Conservation (phyloP, 2,888 invertebrate genomes). For the Cosmorhoe ocellata region DNA sequence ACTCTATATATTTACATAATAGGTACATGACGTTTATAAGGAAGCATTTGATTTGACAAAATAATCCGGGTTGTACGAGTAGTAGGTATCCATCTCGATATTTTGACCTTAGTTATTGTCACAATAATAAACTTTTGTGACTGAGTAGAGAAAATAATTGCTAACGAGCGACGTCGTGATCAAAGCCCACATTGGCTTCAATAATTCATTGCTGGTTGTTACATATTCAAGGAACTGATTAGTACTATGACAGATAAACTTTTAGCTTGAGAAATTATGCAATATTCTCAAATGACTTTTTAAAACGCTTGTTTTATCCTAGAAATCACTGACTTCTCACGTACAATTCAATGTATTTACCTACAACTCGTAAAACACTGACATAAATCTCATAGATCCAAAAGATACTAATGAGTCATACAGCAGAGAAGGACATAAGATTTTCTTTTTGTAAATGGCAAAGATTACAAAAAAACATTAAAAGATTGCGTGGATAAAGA, state of each 20-base stretch:
- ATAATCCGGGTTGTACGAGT: slow-evolving; percentile 12
- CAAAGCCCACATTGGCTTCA: slow-evolving; percentile 12
- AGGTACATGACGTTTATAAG: slow-evolving; percentile 16
- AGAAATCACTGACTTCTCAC: slow-evolving; percentile 3
- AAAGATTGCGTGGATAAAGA: slow-evolving; percentile 10
- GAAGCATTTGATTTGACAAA: slow-evolving; percentile 18
- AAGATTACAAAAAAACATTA: slow-evolving; percentile 1
- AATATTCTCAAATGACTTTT: no score
- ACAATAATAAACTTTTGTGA: no score
- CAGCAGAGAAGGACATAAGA: not conserved
- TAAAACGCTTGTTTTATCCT: no score
- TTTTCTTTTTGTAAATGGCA: not conserved
- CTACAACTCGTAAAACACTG: not conserved
- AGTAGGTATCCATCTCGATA: not conserved
- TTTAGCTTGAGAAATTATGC: no score
- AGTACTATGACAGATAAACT: no score
- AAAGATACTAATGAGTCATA: not conserved
- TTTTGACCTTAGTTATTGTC: no score
- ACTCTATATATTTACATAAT: slow-evolving; percentile 18
- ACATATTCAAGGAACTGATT: no score
- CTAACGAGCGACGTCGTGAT: slow-evolving; percentile 19
- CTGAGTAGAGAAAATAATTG: no score
- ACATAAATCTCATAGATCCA: not conserved
- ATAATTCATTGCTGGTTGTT: slow-evolving; percentile 23
- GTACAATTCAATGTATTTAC: slow-evolving; percentile 1